These are phyloP conservation scores for Erpornis zantholeuca DNA, from an alignment of 2,113 vertebrate genomes.

Conservation along the genomic window DNA sequence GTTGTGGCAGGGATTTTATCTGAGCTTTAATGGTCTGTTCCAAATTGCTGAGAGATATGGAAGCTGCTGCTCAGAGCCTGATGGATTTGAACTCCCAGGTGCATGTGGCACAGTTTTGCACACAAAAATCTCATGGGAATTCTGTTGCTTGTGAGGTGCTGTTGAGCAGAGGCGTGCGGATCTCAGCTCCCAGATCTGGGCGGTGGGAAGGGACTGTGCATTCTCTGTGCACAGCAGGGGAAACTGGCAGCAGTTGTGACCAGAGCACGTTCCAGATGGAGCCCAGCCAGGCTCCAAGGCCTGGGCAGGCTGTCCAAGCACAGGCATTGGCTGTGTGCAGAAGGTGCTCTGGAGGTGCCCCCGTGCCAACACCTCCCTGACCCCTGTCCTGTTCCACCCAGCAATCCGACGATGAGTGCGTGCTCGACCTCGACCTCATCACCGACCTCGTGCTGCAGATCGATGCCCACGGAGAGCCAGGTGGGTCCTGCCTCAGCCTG, in stretches of 20 bases:
- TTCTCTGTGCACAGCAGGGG: neutral
- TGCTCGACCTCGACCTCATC: slow-evolving; percentile 85
- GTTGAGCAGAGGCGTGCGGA: neutral
- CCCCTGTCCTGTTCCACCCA: neutral
- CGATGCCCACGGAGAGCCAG: slow-evolving; percentile 82
- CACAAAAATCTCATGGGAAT: fast-evolving
- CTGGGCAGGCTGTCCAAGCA: neutral
- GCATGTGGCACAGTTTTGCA: neutral
- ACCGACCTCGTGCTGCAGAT: slow-evolving; percentile 89
- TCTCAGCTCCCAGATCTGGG: neutral
- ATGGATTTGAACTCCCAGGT: neutral
- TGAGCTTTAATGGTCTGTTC: neutral
- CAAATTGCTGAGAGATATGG: neutral
- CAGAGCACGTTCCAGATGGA: neutral
- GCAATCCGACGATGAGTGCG: slow-evolving; percentile 76
- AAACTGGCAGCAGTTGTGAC: neutral
- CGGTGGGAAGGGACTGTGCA: neutral
- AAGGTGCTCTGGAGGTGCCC: neutral
- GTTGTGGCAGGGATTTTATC: neutral
- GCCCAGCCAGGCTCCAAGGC: neutral
- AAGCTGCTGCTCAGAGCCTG: neutral
- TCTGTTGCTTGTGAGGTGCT: neutral
- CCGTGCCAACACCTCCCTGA: neutral
- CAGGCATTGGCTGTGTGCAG: neutral
- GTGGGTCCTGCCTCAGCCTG: slow-evolving; percentile 63